A percentile compares a stretch with the other conserved stretches of the same genome.
Conservation (phyloP, 2,888 invertebrate species). For the Megamerina dolium region DNA sequence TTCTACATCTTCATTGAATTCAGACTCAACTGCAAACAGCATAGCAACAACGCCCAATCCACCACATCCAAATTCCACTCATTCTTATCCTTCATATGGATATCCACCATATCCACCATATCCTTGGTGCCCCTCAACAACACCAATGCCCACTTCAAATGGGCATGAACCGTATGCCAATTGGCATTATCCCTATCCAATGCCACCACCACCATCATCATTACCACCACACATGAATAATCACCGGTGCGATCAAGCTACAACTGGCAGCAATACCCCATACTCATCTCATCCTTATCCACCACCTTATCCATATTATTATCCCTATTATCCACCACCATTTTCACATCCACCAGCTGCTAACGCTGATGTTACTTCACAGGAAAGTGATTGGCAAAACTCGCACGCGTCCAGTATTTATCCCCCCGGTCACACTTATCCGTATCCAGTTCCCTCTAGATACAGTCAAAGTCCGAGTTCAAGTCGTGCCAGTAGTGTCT, state of each 20-base stretch:
- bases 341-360: slow-evolving; percentile 24
- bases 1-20: slow-evolving; percentile 35
- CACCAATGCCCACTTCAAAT: slow-evolving; percentile 21
- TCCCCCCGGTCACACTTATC: slow-evolving; percentile 23
- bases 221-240: too few relatives aligned
- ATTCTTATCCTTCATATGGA: slow-evolving; percentile 27
- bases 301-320: slow-evolving; percentile 37
- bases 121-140: slow-evolving; percentile 40
- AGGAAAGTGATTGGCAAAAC: slow-evolving; percentile 30
- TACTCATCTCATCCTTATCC: slow-evolving; percentile 19
- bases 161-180: too few relatives aligned
- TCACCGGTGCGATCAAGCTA: too few relatives aligned
- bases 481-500: slow-evolving; percentile 37
- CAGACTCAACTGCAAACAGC: slow-evolving; percentile 28
- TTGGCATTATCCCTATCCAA: slow-evolving; percentile 22
- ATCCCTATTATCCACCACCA: slow-evolving; percentile 34
- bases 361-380: slow-evolving; percentile 12
- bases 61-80: slow-evolving; percentile 26
- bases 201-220: slow-evolving; percentile 16
- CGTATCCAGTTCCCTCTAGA: slow-evolving; percentile 34
- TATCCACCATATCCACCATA: slow-evolving; percentile 42
- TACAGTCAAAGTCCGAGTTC: slow-evolving; percentile 31
- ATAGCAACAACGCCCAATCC: slow-evolving; percentile 21
- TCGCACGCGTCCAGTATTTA: too few relatives aligned
- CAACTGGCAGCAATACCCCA: slow-evolving; percentile 1